These are phyloP conservation scores for Zelleria hepariella DNA, from an alignment of 2,888 invertebrate species.

Conservation along the genomic window DNA sequence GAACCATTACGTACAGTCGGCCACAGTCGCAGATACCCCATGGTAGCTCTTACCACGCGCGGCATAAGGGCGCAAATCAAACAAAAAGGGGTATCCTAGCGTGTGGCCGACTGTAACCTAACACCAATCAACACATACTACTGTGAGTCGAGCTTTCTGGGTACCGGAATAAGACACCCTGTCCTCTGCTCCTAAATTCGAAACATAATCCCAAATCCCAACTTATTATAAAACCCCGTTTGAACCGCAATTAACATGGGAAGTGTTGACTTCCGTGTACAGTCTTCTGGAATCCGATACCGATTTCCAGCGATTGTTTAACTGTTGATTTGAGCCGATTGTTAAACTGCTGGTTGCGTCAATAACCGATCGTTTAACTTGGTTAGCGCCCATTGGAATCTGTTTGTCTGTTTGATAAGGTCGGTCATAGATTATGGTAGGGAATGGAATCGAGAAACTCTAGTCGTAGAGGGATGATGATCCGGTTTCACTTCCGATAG, in stretches of 20 bases:
- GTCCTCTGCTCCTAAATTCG: not conserved
- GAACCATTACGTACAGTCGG: too few species aligned
- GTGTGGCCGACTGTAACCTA: not conserved
- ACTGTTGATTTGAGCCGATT: not conserved
- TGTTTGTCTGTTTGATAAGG: not conserved
- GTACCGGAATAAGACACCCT: not conserved
- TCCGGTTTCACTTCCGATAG: too few species aligned
- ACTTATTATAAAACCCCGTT: not conserved
- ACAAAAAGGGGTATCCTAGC: too few species aligned
- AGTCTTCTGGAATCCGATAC: not conserved
- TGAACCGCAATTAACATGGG: not conserved
- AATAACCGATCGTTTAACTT: not conserved
- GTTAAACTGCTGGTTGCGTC: not conserved
- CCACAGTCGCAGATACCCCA: too few species aligned
- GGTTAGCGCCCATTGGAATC: not conserved
- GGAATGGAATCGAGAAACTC: not conserved
- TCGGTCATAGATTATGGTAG: not conserved
- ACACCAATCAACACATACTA: not conserved
- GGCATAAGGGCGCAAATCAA: too few species aligned
- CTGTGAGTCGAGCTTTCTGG: not conserved
- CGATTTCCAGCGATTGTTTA: not conserved
- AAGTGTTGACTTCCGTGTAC: not conserved
- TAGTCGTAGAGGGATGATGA: too few species aligned
- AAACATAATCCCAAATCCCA: not conserved
- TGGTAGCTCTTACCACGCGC: too few species aligned